These are phyloP conservation scores for Amaurobius ferox DNA, from an alignment of 2,888 invertebrate genomes.

Conservation along the genomic window DNA sequence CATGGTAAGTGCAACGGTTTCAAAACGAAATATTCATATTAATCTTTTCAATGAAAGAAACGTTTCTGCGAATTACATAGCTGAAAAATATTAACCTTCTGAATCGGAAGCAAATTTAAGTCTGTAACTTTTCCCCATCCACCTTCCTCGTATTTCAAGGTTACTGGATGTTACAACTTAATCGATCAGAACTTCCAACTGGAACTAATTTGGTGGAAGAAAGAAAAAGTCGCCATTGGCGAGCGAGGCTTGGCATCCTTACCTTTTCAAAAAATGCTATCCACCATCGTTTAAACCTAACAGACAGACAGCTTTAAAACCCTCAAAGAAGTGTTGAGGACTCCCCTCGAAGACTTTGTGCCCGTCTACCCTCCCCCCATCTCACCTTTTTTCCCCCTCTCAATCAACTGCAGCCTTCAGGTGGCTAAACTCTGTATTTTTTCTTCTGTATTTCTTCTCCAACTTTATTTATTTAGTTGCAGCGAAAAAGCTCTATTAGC, in stretches of 20 bases:
- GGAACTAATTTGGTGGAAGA: constrained; percentile 1
- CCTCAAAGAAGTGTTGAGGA: constrained; percentile 67
- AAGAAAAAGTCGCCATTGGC: not conserved
- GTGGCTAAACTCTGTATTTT: constrained; percentile 53
- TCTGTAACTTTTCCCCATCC: not conserved
- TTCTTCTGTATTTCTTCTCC: constrained; percentile 37
- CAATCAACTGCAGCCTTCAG: constrained; percentile 62
- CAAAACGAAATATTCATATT: too few species aligned
- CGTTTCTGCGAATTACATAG: too few species aligned
- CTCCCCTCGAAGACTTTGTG: constrained; percentile 42
- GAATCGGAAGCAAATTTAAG: not conserved
- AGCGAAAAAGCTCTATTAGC: constrained; percentile 58
- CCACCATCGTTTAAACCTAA: constrained; percentile 68
- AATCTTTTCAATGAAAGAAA: too few species aligned
- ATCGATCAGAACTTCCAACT: not conserved
- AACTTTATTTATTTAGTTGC: constrained; percentile 12
- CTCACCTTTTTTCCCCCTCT: constrained; percentile 31
- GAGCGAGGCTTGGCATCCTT: not conserved
- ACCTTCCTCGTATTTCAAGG: not conserved
- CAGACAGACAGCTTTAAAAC: constrained; percentile 70
- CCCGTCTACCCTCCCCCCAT: not conserved
- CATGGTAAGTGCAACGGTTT: too few species aligned
- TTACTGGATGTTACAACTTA: constrained; percentile 6
- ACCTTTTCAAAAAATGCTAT: not conserved
- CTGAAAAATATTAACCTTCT: not conserved